These are phyloP conservation scores for Amblyopsis rosae DNA, from an alignment of 2,113 vertebrate genomes.

Conservation along the genomic window DNA sequence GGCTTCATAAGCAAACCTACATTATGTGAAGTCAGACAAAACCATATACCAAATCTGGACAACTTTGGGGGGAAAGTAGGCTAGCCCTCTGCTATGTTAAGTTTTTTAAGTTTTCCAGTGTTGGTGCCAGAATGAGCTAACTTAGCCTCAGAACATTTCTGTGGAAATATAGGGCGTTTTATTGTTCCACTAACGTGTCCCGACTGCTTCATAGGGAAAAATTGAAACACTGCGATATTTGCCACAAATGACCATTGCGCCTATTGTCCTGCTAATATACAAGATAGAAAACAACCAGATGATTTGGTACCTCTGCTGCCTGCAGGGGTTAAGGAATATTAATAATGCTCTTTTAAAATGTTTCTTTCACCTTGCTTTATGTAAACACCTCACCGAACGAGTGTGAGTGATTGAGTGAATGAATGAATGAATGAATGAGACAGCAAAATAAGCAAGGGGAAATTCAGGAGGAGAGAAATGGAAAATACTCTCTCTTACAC, in stretches of 20 bases:
- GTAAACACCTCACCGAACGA: slow-evolving; percentile 10
- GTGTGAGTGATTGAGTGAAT: background rate
- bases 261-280: slow-evolving; percentile 3
- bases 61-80: background rate
- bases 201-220: slow-evolving; percentile 47
- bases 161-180: slow-evolving; percentile 17
- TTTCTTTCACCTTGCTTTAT: background rate
- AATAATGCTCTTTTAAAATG: slow-evolving; percentile 27
- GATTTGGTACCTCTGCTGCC: slow-evolving; percentile 11
- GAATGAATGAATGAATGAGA: background rate
- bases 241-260: slow-evolving; percentile 20
- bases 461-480: background rate
- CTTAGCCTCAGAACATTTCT: slow-evolving; percentile 17
- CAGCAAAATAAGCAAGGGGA: background rate
- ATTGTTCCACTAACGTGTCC: slow-evolving; percentile 34
- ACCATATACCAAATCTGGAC: background rate
- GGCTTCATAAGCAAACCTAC: no score
- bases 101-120: background rate
- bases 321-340: slow-evolving; percentile 17
- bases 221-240: slow-evolving; percentile 52
- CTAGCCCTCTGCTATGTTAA: slow-evolving; percentile 1
- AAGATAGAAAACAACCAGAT: slow-evolving; percentile 44
- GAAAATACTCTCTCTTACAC: background rate
- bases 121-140: slow-evolving; percentile 3
- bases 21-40: background rate